Percentiles rank a stretch among this genome's conserved stretches.
phyloP scores from a whole-genome alignment of 2,113 vertebrate genomes.

The Burhinus oedicnemus region DNA sequence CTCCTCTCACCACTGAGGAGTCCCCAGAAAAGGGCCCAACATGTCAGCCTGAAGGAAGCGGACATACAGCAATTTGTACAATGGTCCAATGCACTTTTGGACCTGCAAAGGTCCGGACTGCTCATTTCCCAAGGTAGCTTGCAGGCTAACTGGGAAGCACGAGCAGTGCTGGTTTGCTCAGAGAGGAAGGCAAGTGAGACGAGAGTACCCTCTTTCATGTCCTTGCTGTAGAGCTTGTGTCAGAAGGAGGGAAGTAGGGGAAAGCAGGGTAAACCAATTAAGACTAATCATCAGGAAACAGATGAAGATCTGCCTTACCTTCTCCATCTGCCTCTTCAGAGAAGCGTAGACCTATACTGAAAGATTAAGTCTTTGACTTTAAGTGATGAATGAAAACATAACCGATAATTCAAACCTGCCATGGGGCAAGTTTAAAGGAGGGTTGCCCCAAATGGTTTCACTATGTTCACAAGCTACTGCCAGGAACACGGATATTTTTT shows the following conservation, averaged over 20 bases:
- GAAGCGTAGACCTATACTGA: background rate
- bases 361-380: constrained; percentile 18
- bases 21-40: background rate
- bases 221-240: background rate
- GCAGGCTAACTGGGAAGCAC: background rate
- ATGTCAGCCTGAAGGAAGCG: background rate
- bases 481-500: constrained; percentile 7
- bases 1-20: background rate
- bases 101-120: fast-evolving
- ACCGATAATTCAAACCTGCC: constrained; percentile 51
- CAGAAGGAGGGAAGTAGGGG: background rate
- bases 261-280: background rate
- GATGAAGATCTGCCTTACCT: background rate
- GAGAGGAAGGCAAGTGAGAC: background rate
- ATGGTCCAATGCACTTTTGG: background rate
- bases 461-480: constrained; percentile 53
- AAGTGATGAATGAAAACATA: constrained; percentile 47
- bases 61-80: background rate
- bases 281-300: background rate
- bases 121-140: background rate
- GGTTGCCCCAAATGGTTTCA: constrained; percentile 51
- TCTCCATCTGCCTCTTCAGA: background rate
- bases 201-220: background rate
- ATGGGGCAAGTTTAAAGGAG: constrained; percentile 36
- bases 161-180: background rate